Evolutionary conservation across 2,888 invertebrate species (phyloP).

Genomic region (Ormyrus thymus): DNA sequence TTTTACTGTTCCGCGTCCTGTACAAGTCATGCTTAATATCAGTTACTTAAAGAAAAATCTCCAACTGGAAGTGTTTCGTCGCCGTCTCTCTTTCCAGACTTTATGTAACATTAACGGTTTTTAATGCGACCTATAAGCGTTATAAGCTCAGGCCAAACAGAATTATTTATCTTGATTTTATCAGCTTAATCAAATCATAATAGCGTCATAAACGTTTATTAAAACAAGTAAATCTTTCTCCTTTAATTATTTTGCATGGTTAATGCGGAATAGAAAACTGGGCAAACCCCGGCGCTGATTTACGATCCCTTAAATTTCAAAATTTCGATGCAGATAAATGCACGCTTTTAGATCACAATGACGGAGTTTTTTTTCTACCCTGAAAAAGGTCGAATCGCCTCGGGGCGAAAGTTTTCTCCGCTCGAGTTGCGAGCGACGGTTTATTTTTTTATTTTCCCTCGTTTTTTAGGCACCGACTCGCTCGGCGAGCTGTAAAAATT

Average conservation of each 20-base stretch:
- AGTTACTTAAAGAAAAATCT: not conserved
- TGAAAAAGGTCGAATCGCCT: not conserved
- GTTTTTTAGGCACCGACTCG: not conserved
- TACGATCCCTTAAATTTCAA: too few species aligned
- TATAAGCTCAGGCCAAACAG: not conserved
- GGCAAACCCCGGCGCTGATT: too few species aligned
- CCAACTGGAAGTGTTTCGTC: not conserved
- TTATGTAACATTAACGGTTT: slow-evolving; percentile 14
- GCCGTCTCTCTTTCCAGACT: not conserved
- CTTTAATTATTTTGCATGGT: not conserved
- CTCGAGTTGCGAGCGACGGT: not conserved
- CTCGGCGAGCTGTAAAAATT: slow-evolving; percentile 17
- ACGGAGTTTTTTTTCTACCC: too few species aligned
- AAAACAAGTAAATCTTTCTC: slow-evolving; percentile 6
- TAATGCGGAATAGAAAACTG: too few species aligned
- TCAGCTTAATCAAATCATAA: not conserved
- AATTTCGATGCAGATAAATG: too few species aligned
- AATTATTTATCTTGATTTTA: slow-evolving; percentile 11
- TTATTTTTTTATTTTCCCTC: slow-evolving; percentile 19
- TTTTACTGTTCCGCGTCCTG: slow-evolving; percentile 24
- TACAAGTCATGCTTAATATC: slow-evolving; percentile 31
- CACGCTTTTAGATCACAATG: too few species aligned
- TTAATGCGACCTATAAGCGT: not conserved
- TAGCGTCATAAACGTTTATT: not conserved
- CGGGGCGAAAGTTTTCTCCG: not conserved